A percentile compares a stretch with the other conserved stretches of the same genome.
Conservation (phyloP, 2,888 invertebrate genomes). For the Gibbula magus region DNA sequence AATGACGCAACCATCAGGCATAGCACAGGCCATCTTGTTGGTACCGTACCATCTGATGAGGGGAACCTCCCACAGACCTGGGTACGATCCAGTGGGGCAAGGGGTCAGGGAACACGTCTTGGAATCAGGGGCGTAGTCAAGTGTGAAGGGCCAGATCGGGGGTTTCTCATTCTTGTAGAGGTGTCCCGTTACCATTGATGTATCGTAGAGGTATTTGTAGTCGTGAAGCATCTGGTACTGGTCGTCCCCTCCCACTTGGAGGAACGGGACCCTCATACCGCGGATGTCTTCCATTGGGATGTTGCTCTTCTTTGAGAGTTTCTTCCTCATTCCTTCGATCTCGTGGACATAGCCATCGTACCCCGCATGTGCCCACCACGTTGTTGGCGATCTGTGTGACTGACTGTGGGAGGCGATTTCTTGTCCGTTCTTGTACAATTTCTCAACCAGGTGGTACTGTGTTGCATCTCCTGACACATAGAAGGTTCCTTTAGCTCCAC, state of each 20-base stretch:
- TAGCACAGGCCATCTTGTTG: conserved; percentile 56
- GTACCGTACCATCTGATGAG: conserved; percentile 74
- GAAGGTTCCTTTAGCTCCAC: conserved; percentile 89
- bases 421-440: conserved; percentile 94
- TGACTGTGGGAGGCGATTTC: conserved; percentile 98
- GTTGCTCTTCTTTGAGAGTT: conserved; percentile 86
- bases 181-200: conserved; percentile 88
- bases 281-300: conserved; percentile 86
- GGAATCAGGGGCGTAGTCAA: conserved; percentile 80
- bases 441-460: conserved; percentile 97
- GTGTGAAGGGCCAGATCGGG: conserved; percentile 94
- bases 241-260: conserved; percentile 90
- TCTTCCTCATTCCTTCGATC: conserved; percentile 92
- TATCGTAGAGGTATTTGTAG: conserved; percentile 94
- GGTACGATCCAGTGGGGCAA: conserved; percentile 58
- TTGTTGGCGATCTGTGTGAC: conserved; percentile 64
- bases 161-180: conserved; percentile 90
- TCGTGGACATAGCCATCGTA: conserved; percentile 94
- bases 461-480: conserved; percentile 99
- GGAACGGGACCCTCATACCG: conserved; percentile 93
- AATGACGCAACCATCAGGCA: conserved; percentile 57
- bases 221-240: conserved; percentile 96
- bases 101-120: conserved; percentile 47
- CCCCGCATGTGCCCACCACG: conserved; percentile 84
- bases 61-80: conserved; percentile 82